Evolutionary conservation across 2,888 invertebrate genomes (phyloP), one percentile per base, ranked within the genome.

Genomic region (Sinhomidia bicolor): DNA sequence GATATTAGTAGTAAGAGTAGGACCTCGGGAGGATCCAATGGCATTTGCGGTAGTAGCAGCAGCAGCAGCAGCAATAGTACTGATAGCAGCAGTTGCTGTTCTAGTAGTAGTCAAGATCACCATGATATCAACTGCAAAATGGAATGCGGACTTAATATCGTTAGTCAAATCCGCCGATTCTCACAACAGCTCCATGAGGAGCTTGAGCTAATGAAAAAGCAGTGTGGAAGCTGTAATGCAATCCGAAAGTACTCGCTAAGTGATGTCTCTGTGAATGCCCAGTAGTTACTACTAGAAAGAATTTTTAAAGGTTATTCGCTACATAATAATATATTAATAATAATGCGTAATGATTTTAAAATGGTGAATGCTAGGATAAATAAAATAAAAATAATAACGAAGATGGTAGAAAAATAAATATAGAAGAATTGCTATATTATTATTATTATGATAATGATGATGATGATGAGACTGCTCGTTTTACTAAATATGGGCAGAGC

Each of bases 131-230:
- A 47, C 32, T 68, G 71, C 54, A 85, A 86, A 51, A 88, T 89
- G 29, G 90, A 90, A 47, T 85, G 88, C 14, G 91, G 89, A 54
- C 80, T 92, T 57, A 92, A 92, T 85, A 89, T 92, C 79, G 92
- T 92, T 68, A 91, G 90, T 85, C 91, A 92, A 82, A 92, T 92
- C 68, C 90, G 92, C 60, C 80, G 92, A 74, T 92, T 91, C 90
- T 92, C 92, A 20, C 90, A 92, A 47, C 92, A 92, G 78, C 91
- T 92, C 29, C 91, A 92, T 71, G 92, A 91, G 85, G 92, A 92
- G 76, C 85, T 92, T 5, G 91, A 92, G 88, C 88, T 92, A 65
- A 91, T 92, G 91, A 92, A 91, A 79, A 91, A 91, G 76, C 91
- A 92, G 51, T 90, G 91, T 74, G 81, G 85, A 57, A 85, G 85